Evolutionary conservation across 2,888 invertebrate genomes (phyloP), one percentile per base, ranked within the genome.

Genomic region (Trachelus troglodyta): DNA sequence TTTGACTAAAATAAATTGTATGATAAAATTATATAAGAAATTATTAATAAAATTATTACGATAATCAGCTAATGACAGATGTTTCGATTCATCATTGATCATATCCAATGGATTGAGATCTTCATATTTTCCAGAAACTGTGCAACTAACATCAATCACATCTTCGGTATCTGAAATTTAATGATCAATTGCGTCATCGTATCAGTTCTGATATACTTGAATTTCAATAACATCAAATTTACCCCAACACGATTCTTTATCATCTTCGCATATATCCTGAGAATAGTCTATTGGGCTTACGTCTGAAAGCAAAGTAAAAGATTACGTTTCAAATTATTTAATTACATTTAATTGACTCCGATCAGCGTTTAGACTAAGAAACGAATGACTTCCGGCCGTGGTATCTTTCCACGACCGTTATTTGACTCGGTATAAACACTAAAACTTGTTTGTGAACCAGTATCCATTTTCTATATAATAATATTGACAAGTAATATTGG

Each of bases 91-190:
- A 9, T 71, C 71, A 9, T 33, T 71, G 23, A 56, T 23, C 56
- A 23, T 56, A 23, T 56, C 56, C 56, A 23, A 23, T 12, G 71
- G 11, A 34, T 71, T 9, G 31, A 12, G 2, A 4, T 71, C 31
- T 23, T 71, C 71, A 34, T 71, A 71, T 23, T 71, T 71, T 71
- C 71, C 71, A 34, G 71, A 71, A 31, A 12, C 71, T 34, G 34
- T 71, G 9, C 4, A 56, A 56, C 23, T 23, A 9, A 71, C 12
- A 34, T 71, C 71, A 31, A 12, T 0, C n/a, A 71, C 71, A 3
- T 71, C 71, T 33, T 31, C 71, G n/a, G 34, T 31, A 71, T 71
- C 71, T 56, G 56, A 56, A 56, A 56, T 23, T 56, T 9, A 56
- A 9, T 56, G 1, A 23, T 56, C 2, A 56, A 9, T 23, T 56